phyloP scores from a whole-genome alignment of 2,888 invertebrate species.

The Acrobasis repandana region DNA sequence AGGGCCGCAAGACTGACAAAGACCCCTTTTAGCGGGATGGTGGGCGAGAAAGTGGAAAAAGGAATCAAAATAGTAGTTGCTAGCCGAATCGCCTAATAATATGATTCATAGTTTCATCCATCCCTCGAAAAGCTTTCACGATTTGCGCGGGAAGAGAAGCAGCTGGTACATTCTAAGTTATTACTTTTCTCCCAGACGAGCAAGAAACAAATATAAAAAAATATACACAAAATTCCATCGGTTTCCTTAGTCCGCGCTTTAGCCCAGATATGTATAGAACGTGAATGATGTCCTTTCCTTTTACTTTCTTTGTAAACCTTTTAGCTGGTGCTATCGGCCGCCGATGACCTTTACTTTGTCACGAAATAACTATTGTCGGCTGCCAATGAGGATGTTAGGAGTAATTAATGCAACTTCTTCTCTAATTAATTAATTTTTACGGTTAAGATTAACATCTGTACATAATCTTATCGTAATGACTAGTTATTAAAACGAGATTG shows the following conservation, averaged over 20 bases:
- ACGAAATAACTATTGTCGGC: not conserved
- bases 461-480: conserved; percentile 14
- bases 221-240: not conserved
- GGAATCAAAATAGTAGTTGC: no score
- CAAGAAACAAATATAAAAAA: no score
- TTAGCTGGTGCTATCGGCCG: not conserved
- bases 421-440: conserved; percentile 10
- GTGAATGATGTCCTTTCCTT: not conserved
- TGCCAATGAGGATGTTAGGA: not conserved
- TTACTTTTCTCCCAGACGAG: no score
- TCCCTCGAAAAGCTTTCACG: no score
- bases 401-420: not conserved
- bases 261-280: not conserved
- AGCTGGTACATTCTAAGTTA: no score
- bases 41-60: no score
- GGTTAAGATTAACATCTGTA: conserved; percentile 10
- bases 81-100: no score
- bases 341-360: not conserved
- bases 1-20: no score
- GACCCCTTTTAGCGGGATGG: no score
- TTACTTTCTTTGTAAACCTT: not conserved
- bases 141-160: no score
- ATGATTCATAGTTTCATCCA: no score
- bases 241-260: not conserved
- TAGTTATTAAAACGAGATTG: conserved; percentile 5